phyloP scores from a whole-genome alignment of 2,113 vertebrate genomes.

The Pluvialis apricaria region DNA sequence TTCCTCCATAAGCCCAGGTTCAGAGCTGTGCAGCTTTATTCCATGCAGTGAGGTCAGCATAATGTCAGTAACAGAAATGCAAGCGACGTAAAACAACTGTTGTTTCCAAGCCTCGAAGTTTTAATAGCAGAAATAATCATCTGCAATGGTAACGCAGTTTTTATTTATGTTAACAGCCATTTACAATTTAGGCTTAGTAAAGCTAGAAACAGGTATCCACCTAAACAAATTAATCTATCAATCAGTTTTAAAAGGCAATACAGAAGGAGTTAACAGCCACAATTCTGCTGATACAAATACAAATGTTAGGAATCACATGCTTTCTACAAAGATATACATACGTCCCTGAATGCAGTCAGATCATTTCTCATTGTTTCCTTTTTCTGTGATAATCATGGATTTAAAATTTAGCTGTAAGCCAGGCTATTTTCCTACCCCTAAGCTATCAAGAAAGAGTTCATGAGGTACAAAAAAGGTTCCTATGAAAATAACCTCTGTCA shows the following conservation, averaged over 20 bases:
- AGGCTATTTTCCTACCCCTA: background rate
- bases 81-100: background rate
- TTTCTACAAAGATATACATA: background rate
- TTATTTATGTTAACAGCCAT: background rate
- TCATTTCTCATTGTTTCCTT: background rate
- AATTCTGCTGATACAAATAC: background rate
- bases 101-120: background rate
- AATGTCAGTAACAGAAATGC: background rate
- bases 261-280: background rate
- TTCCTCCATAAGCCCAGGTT: background rate
- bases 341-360: background rate
- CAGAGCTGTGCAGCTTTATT: background rate
- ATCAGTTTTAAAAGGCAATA: background rate
- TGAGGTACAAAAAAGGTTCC: background rate
- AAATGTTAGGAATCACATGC: background rate
- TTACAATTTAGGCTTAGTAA: background rate
- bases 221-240: background rate
- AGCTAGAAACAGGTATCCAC: no score
- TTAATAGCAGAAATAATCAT: background rate
- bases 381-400: background rate
- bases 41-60: background rate
- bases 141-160: background rate
- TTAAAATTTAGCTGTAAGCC: background rate
- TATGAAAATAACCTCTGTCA: background rate
- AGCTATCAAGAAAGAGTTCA: background rate